Conservation (phyloP, 2,888 invertebrate species). For the Amphipyra tragopoginis region DNA sequence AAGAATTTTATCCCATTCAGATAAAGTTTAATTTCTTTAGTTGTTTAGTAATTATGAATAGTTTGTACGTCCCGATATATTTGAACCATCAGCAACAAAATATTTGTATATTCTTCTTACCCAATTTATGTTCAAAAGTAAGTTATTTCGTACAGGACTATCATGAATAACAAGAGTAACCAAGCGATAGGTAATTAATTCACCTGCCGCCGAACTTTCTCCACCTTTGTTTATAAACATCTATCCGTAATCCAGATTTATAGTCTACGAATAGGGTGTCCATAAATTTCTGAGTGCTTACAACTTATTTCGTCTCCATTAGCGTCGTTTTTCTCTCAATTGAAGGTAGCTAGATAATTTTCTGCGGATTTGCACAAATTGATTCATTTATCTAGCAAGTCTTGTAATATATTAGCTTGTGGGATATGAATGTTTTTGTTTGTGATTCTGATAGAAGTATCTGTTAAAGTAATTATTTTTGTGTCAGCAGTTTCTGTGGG, state of each 20-base stretch:
- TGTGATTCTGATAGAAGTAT: background rate
- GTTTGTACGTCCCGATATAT: too few relatives aligned
- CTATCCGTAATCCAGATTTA: conserved; percentile 44
- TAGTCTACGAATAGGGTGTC: conserved; percentile 20
- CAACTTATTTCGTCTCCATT: conserved; percentile 46
- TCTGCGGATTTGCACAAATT: conserved; percentile 40
- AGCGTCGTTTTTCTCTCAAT: conserved; percentile 38
- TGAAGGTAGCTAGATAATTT: conserved; percentile 25
- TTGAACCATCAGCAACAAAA: background rate
- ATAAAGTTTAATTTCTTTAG: too few relatives aligned
- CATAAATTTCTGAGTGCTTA: conserved; percentile 48
- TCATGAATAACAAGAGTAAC: conserved; percentile 35
- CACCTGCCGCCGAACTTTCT: conserved; percentile 40
- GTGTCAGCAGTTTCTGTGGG: background rate
- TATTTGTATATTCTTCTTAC: background rate
- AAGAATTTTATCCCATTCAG: too few relatives aligned
- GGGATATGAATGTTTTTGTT: conserved; percentile 22
- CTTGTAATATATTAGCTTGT: conserved; percentile 15
- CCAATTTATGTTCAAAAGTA: background rate
- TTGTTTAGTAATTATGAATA: too few relatives aligned
- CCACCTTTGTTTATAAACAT: conserved; percentile 46
- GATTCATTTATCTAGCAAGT: conserved; percentile 28
- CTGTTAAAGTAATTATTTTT: conserved; percentile 1
- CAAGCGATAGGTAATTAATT: conserved; percentile 45
- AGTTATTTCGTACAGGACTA: conserved; percentile 7